These are phyloP conservation scores for Geophilus truncorum DNA, from an alignment of 2,888 invertebrate species.

Conservation along the genomic window DNA sequence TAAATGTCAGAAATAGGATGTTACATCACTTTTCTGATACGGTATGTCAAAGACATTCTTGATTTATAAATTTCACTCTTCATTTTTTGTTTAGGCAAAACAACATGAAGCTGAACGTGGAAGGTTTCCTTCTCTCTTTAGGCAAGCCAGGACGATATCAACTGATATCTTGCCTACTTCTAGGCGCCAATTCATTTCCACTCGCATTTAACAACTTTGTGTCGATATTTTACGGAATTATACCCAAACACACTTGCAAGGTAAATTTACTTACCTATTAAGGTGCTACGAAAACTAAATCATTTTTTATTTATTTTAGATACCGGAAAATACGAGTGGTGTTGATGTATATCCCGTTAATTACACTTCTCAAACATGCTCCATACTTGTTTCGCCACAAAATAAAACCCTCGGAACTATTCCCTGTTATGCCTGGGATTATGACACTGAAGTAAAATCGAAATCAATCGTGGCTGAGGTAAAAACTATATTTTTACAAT, in stretches of 20 bases:
- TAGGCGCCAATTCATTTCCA: not conserved
- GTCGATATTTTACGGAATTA: conserved; percentile 9
- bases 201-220: conserved; percentile 30
- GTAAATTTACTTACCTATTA: not conserved
- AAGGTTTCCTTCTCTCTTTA: not conserved
- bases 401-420: not conserved
- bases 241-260: conserved; percentile 23
- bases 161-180: conserved; percentile 10
- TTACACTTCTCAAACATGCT: not conserved
- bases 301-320: not conserved
- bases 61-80: too few species aligned
- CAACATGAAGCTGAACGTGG: too few species aligned
- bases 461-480: not conserved
- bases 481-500: not conserved
- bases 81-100: too few species aligned
- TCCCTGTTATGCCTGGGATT: not conserved
- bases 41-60: too few species aligned
- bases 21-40: too few species aligned
- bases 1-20: too few species aligned
- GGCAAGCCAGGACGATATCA: conserved; percentile 34
- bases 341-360: too few species aligned
- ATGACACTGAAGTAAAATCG: not conserved
- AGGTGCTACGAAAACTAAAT: too few species aligned
- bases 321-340: not conserved
- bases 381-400: not conserved